Evolutionary conservation across 2,888 invertebrate genomes (phyloP), one percentile per base, ranked within the genome.

Genomic region (Chalcosyrphus nemorum): DNA sequence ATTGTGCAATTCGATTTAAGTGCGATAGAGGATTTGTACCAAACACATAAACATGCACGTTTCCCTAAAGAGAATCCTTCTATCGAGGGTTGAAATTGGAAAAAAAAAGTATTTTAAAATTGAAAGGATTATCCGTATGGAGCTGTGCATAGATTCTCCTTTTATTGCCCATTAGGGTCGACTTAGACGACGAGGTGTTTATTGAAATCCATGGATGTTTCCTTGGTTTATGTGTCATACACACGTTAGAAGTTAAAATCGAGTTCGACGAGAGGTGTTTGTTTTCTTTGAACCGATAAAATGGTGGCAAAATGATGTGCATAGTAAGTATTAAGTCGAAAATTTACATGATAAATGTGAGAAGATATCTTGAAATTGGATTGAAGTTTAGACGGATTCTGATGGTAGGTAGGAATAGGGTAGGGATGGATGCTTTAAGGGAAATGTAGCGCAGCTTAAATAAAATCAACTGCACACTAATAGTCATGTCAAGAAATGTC

Each of bases 161-260:
- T 90, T 90, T 90, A 90, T 90, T 90, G 90, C 90, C 90, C 90
- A 90, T 90, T 90, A 91, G 90, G 89, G 88, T 77, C 88, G 90
- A 90, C 91, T 90, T 90, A 90, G 90, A 72, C 61, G 82, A 82
- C 82, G 72, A 82, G 82, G 82, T 82, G 82, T 82, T 82, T 82
- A 82, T 78, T 82, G 82, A 82, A 61, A 82, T 74, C 72, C 72
- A 61, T 41, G 66, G 35, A 47, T 66, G 72, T 74, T 77, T 76
- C 17, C 61, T 59, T 41, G 32, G 54, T 70, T 38, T 68, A 68
- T 63, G n/a, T 65, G 13, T 65, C 35, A 29, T 6, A 6, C 32
- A 77, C 77, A 72, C 72, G 72, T 72, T 72, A 77, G 47, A 77
- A 68, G 78, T 82, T 47, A 52, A 59, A 54, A 45, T 17, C 24